Percentiles rank a stretch among this genome's conserved stretches.
Evolutionary conservation across 2,888 invertebrate species (phyloP).

Genomic region (Ophion ellenae): DNA sequence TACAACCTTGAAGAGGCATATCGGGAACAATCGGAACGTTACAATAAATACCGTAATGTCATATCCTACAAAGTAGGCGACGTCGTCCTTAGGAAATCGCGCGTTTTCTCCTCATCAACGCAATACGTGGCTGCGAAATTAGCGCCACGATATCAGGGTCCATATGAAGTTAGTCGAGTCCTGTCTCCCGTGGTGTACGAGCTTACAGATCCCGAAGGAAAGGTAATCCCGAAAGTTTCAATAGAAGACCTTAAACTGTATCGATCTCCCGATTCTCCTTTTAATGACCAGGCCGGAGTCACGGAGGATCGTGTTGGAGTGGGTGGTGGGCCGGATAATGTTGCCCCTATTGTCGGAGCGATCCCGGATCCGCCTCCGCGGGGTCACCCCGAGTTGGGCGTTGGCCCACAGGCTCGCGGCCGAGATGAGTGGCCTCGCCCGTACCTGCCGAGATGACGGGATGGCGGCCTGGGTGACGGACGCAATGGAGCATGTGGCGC

Average conservation of each 20-base stretch:
- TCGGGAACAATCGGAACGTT: not conserved
- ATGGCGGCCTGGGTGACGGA: too few species aligned
- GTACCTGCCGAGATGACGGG: too few species aligned
- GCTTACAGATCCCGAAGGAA: not conserved
- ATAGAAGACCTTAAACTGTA: not conserved
- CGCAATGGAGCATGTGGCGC: too few species aligned
- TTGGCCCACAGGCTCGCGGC: too few species aligned
- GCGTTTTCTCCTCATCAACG: constrained; percentile 1
- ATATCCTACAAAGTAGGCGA: not conserved
- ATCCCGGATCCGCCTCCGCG: too few species aligned
- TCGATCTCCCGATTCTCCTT: not conserved
- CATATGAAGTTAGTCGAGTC: not conserved
- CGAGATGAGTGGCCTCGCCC: too few species aligned
- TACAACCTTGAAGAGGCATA: not conserved
- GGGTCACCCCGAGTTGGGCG: too few species aligned
- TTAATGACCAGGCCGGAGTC: too few species aligned
- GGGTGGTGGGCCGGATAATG: too few species aligned
- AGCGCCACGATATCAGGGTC: not conserved
- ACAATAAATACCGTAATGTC: not conserved
- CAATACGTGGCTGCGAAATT: constrained; percentile 17
- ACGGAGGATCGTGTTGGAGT: too few species aligned
- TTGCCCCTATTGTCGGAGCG: too few species aligned
- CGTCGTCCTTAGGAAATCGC: not conserved
- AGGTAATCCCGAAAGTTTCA: not conserved
- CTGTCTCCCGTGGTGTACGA: constrained; percentile 2